phyloP scores from a whole-genome alignment of 2,797 vertebrate genomes.

The Neosilurus mollespiculum region DNA sequence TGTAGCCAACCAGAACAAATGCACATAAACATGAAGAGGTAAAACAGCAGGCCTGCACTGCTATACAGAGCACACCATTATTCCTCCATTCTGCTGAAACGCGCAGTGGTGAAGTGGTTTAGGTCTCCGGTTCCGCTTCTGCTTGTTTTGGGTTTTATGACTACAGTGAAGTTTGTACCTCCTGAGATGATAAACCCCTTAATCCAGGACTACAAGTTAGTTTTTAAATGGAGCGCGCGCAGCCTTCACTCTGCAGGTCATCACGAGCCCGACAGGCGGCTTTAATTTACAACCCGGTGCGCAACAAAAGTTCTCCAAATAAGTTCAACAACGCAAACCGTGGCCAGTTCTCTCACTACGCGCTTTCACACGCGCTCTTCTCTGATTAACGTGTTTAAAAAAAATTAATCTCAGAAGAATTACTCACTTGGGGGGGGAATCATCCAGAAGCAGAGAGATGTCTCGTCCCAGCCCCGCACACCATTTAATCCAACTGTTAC shows the following conservation, averaged over 20 bases:
- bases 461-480: not conserved
- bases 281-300: not conserved
- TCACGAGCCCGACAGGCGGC: not conserved
- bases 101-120: not conserved
- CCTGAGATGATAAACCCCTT: not conserved
- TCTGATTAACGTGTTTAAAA: not conserved
- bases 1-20: not conserved
- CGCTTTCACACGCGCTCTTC: not conserved
- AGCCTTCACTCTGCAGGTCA: not conserved
- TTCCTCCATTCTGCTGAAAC: no score
- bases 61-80: not conserved
- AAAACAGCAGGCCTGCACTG: no score
- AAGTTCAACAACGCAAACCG: not conserved
- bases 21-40: not conserved
- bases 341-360: slow-evolving; percentile 17
- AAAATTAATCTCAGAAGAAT: not conserved
- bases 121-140: not conserved
- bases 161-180: not conserved
- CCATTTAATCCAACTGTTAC: not conserved
- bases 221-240: slow-evolving; percentile 28
- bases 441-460: slow-evolving; percentile 1
- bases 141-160: not conserved
- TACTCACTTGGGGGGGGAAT: not conserved
- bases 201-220: not conserved
- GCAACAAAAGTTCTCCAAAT: not conserved